Evolutionary conservation across 2,113 vertebrate genomes (phyloP).

Genomic region (Planiliza haematocheilus): DNA sequence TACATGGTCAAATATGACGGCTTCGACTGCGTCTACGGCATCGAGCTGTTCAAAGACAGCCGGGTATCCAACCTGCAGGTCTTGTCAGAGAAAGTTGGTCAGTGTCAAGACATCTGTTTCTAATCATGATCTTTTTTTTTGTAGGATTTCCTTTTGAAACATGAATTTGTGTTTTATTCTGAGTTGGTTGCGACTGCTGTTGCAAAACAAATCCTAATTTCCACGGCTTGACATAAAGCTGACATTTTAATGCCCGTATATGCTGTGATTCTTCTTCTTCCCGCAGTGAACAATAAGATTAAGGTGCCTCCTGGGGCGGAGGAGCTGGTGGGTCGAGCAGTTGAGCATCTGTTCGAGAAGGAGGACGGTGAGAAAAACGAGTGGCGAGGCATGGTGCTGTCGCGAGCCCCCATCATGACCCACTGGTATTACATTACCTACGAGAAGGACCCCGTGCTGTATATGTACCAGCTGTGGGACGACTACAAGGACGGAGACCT

Average conservation of each 20-base stretch:
- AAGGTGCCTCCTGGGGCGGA: conserved; percentile 84
- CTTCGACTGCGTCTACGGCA: conserved; percentile 87
- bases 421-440: conserved; percentile 90
- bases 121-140: not conserved
- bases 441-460: conserved; percentile 87
- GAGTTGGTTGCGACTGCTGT: no score
- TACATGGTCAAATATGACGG: conserved; percentile 89
- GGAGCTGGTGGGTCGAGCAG: conserved; percentile 85
- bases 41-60: conserved; percentile 86
- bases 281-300: conserved; percentile 86
- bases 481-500: conserved; percentile 88
- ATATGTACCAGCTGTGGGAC: conserved; percentile 89
- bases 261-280: conserved; percentile 10
- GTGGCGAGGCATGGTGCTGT: conserved; percentile 88
- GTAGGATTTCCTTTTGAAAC: not conserved
- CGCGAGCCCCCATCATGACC: conserved; percentile 87
- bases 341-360: conserved; percentile 88
- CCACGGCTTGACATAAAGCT: no score
- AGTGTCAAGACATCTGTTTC: conserved; percentile 36
- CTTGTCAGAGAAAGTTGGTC: conserved; percentile 85
- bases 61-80: conserved; percentile 85
- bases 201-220: no score
- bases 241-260: conserved; percentile 8
- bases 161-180: no score
- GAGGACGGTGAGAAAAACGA: conserved; percentile 87